These are phyloP conservation scores for Proisotoma minuta DNA, from an alignment of 2,888 invertebrate species.

Conservation along the genomic window DNA sequence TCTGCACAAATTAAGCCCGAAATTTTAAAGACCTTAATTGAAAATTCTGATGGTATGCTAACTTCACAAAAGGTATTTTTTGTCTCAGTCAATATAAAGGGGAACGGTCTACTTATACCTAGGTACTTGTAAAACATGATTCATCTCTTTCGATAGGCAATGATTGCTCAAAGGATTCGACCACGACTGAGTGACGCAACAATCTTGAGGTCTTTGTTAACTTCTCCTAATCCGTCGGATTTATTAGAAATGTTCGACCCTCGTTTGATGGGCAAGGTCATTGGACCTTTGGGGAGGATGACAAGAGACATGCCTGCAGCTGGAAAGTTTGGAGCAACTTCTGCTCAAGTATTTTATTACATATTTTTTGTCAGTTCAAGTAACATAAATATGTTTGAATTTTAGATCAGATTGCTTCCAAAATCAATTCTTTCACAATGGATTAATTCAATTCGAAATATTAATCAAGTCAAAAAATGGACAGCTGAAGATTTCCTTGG, in stretches of 20 bases:
- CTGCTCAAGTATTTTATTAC: slow-evolving; percentile 8
- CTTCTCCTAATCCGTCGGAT: slow-evolving; percentile 29
- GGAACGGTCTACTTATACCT: neutral
- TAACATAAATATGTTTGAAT: neutral
- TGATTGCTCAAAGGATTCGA: slow-evolving; percentile 34
- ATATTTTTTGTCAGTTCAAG: neutral
- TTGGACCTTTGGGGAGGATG: slow-evolving; percentile 39
- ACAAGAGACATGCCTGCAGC: slow-evolving; percentile 43
- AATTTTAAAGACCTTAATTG: slow-evolving; percentile 35
- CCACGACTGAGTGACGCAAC: slow-evolving; percentile 32
- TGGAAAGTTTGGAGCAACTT: slow-evolving; percentile 35
- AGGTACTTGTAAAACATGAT: neutral
- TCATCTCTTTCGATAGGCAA: slow-evolving; percentile 19
- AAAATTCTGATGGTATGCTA: slow-evolving; percentile 40
- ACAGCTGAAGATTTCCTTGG: slow-evolving; percentile 41
- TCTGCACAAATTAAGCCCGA: slow-evolving; percentile 35
- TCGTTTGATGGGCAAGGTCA: slow-evolving; percentile 29
- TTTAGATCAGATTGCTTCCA: slow-evolving; percentile 42
- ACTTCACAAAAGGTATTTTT: slow-evolving; percentile 32
- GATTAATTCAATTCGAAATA: slow-evolving; percentile 37
- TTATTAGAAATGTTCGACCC: slow-evolving; percentile 39
- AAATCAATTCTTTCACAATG: slow-evolving; percentile 32
- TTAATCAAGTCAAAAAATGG: slow-evolving; percentile 25
- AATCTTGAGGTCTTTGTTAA: slow-evolving; percentile 34
- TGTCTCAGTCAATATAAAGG: neutral